Percentiles rank a stretch among this genome's conserved stretches.
Conservation (phyloP, 2,113 vertebrate species). For the Coregonus clupeaformis region DNA sequence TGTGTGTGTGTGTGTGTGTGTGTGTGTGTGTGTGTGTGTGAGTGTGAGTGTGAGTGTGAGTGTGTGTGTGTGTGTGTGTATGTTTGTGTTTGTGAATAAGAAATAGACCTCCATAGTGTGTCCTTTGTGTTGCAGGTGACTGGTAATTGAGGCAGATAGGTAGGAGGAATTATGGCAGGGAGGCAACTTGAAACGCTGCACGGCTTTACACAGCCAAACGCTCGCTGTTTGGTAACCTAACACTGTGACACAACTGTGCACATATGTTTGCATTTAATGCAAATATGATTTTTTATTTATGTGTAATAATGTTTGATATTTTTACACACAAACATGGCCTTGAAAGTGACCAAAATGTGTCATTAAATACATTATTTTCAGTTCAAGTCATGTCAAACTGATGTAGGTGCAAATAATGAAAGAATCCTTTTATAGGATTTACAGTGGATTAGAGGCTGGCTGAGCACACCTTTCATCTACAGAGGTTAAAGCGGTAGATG, state of each 20-base stretch:
- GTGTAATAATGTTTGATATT: neutral
- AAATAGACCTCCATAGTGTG: slow-evolving; percentile 25
- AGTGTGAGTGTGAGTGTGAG: no score
- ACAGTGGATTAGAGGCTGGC: slow-evolving; percentile 2
- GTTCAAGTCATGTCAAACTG: neutral
- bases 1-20: slow-evolving; percentile 10
- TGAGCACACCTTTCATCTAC: slow-evolving; percentile 8
- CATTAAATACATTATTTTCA: neutral
- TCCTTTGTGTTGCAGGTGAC: slow-evolving; percentile 58
- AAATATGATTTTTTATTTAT: neutral
- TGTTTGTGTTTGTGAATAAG: slow-evolving; percentile 35
- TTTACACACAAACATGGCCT: neutral
- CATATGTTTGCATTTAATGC: neutral
- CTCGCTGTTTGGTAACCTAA: slow-evolving; percentile 60
- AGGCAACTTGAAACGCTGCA: slow-evolving; percentile 65
- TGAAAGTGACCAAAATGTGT: neutral
- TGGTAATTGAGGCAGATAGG: slow-evolving; percentile 64
- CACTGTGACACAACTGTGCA: slow-evolving; percentile 35
- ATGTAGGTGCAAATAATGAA: neutral
- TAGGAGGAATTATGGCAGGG: slow-evolving; percentile 57
- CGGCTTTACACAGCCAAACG: slow-evolving; percentile 52
- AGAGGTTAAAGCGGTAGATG: slow-evolving; percentile 38
- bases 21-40: no score
- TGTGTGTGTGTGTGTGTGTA: no score
- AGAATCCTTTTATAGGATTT: neutral